Conservation (phyloP, 2,888 invertebrate species). For the Drosophila neotestacea region DNA sequence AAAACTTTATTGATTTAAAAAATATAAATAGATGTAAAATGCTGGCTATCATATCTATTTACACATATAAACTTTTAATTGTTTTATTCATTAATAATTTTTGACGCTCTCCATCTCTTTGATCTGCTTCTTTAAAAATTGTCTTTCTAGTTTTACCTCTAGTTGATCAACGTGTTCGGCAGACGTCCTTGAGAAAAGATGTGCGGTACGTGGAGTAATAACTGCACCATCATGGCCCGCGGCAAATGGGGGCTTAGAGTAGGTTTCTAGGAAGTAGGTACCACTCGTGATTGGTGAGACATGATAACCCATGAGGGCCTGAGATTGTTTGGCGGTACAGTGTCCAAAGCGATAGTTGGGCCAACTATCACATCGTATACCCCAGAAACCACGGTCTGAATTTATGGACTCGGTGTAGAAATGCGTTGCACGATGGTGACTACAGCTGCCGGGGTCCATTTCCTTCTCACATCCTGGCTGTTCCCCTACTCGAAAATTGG, state of each 20-base stretch:
- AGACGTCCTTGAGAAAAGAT: background rate
- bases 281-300: constrained; percentile 83
- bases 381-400: constrained; percentile 86
- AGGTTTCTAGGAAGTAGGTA: constrained; percentile 85
- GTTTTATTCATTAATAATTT: too few species aligned
- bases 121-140: background rate
- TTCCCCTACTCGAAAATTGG: constrained; percentile 86
- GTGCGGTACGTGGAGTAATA: background rate
- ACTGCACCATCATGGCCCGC: constrained; percentile 26
- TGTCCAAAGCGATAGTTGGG: constrained; percentile 85
- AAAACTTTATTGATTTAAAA: too few species aligned
- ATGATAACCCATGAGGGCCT: constrained; percentile 86
- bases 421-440: constrained; percentile 87
- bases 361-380: constrained; percentile 84
- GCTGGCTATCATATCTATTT: too few species aligned
- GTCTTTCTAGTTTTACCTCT: background rate
- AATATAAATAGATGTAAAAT: too few species aligned
- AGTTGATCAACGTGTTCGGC: background rate
- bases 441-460: constrained; percentile 84
- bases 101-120: background rate
- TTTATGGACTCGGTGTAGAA: constrained; percentile 87
- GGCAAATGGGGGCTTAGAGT: constrained; percentile 46
- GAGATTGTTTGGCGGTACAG: constrained; percentile 77
- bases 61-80: too few species aligned
- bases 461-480: constrained; percentile 87